These are phyloP conservation scores for Microplitis demolitor DNA, from an alignment of 1,140 invertebrate species.

Conservation along the genomic window DNA sequence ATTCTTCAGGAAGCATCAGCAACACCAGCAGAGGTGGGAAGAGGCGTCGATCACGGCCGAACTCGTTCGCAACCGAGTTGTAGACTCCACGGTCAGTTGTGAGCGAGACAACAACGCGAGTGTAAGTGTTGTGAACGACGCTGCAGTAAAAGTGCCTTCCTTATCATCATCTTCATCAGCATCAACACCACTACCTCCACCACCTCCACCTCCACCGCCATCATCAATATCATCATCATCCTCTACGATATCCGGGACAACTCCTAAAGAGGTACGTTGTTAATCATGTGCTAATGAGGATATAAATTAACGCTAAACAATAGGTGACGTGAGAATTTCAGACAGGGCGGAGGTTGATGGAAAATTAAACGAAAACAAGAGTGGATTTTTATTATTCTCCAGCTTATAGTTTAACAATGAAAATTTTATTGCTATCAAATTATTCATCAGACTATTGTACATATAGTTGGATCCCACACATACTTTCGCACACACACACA, in stretches of 20 bases:
- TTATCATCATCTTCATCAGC: constrained; percentile 23
- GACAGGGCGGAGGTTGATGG: background rate
- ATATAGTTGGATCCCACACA: background rate
- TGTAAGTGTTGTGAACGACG: constrained; percentile 35
- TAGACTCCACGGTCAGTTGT: constrained; percentile 39
- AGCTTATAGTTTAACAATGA: background rate
- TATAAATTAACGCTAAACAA: background rate
- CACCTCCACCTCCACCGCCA: constrained; percentile 30
- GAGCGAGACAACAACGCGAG: constrained; percentile 43
- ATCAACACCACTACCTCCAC: background rate
- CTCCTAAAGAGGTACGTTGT: background rate
- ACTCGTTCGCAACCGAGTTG: constrained; percentile 11
- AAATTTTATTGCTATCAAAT: background rate
- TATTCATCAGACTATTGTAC: background rate
- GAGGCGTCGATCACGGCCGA: constrained; percentile 29
- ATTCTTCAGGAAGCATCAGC: constrained; percentile 43
- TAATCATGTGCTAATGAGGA: background rate
- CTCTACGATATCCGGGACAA: background rate
- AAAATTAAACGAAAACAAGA: background rate
- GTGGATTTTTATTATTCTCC: background rate
- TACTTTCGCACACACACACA: background rate
- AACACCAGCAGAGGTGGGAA: constrained; percentile 19
- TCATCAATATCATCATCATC: constrained; percentile 1
- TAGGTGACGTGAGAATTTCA: background rate
- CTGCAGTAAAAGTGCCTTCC: constrained; percentile 51